Conservation (phyloP, 2,797 vertebrate species). For the Darevskia nairensis region DNA sequence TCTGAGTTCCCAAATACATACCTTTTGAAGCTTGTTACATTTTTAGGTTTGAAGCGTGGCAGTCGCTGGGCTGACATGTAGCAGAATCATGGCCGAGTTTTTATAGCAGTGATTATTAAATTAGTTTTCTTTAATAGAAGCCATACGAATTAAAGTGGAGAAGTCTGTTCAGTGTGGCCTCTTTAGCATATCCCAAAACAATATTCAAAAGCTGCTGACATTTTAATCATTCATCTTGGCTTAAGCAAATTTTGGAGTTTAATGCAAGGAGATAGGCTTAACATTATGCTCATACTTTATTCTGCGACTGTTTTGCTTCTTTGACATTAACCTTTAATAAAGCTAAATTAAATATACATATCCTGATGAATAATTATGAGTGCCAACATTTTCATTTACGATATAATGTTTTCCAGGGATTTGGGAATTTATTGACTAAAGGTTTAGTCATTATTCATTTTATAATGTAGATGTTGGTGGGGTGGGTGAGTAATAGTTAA, state of each 20-base stretch:
- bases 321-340: conserved; percentile 80
- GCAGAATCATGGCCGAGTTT: conserved; percentile 59
- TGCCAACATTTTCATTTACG: conserved; percentile 75
- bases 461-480: conserved; percentile 62
- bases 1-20: conserved; percentile 38
- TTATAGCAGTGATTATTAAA: conserved; percentile 47
- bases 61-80: conserved; percentile 58
- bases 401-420: conserved; percentile 69
- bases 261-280: conserved; percentile 72
- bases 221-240: conserved; percentile 70
- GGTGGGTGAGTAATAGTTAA: conserved; percentile 53
- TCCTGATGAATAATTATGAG: conserved; percentile 80
- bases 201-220: conserved; percentile 67
- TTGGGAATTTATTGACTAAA: conserved; percentile 68
- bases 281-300: conserved; percentile 71
- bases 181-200: conserved; percentile 73
- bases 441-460: conserved; percentile 70
- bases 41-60: conserved; percentile 51
- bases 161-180: conserved; percentile 64
- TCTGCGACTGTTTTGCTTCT: conserved; percentile 76
- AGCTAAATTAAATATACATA: conserved; percentile 81
- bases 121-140: conserved; percentile 65
- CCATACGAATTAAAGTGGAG: conserved; percentile 73
- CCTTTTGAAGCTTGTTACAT: conserved; percentile 54
- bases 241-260: conserved; percentile 69